Evolutionary conservation across 2,888 invertebrate genomes (phyloP).

Genomic region (Vesta saturnalis): DNA sequence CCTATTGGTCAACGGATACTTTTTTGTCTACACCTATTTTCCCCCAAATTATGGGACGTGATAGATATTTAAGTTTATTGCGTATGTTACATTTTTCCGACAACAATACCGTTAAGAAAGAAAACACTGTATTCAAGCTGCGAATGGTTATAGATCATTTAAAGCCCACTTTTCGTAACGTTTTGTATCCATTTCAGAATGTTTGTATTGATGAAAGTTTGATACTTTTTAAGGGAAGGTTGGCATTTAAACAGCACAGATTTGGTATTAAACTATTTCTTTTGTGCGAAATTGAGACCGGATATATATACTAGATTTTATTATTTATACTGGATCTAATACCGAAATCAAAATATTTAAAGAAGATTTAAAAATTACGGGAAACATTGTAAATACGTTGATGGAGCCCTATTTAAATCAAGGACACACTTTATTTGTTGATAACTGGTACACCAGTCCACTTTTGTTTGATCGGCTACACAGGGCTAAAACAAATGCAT

Average conservation of each 20-base stretch:
- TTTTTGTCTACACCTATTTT: neutral
- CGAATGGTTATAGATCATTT: neutral
- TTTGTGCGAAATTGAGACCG: neutral
- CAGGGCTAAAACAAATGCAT: slow-evolving; percentile 31
- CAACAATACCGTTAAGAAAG: neutral
- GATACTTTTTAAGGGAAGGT: neutral
- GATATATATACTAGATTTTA: slow-evolving; percentile 20
- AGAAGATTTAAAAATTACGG: slow-evolving; percentile 35
- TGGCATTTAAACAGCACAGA: neutral
- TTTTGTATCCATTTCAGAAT: too few relatives aligned
- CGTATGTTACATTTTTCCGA: neutral
- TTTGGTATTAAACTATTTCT: neutral
- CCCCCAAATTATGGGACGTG: neutral
- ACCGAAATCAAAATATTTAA: neutral
- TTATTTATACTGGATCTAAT: slow-evolving; percentile 41
- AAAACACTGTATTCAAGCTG: neutral
- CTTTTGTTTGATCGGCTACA: slow-evolving; percentile 25
- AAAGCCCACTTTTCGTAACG: too few relatives aligned
- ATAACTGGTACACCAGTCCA: slow-evolving; percentile 49
- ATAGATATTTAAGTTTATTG: neutral
- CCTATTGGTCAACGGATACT: neutral
- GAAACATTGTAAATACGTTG: slow-evolving; percentile 37
- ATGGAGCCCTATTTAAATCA: slow-evolving; percentile 36
- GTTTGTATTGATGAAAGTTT: too few relatives aligned
- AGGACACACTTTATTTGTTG: slow-evolving; percentile 43